phyloP scores from a whole-genome alignment of 2,888 invertebrate species.

The Zelleria hepariella region DNA sequence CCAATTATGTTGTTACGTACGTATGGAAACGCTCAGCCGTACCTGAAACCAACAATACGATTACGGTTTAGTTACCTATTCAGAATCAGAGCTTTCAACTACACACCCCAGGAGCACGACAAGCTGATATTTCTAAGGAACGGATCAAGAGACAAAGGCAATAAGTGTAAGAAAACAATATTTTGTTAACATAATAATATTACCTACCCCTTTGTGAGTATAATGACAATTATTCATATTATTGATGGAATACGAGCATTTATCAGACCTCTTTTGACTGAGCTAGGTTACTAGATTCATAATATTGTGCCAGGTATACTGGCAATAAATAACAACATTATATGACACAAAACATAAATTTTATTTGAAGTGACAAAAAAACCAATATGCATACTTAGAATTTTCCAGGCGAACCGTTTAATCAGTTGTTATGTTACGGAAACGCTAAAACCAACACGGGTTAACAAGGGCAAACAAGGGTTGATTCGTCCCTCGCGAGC shows the following conservation, averaged over 20 bases:
- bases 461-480: constrained; percentile 1
- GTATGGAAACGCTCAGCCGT: background rate
- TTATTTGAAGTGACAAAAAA: background rate
- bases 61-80: background rate
- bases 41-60: background rate
- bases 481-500: background rate
- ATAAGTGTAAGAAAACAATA: background rate
- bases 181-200: no score
- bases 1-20: background rate
- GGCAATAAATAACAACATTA: no score
- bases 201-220: background rate
- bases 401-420: background rate
- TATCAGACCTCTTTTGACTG: background rate
- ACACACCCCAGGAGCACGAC: background rate
- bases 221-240: background rate
- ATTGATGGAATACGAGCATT: background rate
- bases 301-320: background rate
- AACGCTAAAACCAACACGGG: background rate
- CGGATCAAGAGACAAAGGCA: background rate
- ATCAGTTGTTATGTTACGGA: background rate
- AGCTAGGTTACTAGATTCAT: background rate
- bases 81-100: background rate
- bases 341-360: background rate
- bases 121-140: background rate
- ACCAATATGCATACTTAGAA: background rate